Base-by-base conservation (phyloP, 1,140 invertebrate genomes). In the Plutomurus gul region DNA sequence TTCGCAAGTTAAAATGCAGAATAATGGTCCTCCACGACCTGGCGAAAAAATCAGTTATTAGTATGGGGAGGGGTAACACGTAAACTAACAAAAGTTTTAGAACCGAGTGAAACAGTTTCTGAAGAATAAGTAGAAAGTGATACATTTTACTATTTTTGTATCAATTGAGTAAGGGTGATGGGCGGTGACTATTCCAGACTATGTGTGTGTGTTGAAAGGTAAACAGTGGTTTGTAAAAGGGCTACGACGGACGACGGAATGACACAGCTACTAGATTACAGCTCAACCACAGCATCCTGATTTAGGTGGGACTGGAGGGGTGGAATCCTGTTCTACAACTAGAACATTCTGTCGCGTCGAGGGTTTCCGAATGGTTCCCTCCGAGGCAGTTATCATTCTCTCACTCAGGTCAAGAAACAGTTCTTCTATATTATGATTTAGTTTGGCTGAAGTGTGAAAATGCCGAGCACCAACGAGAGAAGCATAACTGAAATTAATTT, bases 401-500 rank as follows among this genome's bases (percentile, higher is more conserved):
- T 91, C 91, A 20, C 93, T 93, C 60, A 99, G 87, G 82, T 95
- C 92, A 47, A 97, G 85, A 87, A 99, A 99, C 85, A 99, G 88
- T 82, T 98, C 96, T 85, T 97, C 94, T 22, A 99, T 94, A 30
- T 95, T 94, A 86, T 93, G 90, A 86, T 98, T 98, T 25, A 93
- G 86, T 88, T 99, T 99, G 0, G 98, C 98, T 27, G 97, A 99
- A 16, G 96, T 97, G 83, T 96, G 92, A 87, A 93, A 95, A 88
- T 99, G 97, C 79, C 91, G 91, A n/a, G 97, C 97, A 46, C 95
- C 95, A 10, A 99, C 97, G 84, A 94, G 93, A 76, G 90, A 89
- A 10, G 97, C 93, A 88, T 97, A 98, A 43, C 95, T 96, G 82
- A 81, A 87, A 86, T 16, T 7, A 43, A 76, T n/a, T n/a, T n/a